A percentile compares a stretch with the other conserved stretches of the same genome.
Evolutionary conservation across 2,888 invertebrate genomes (phyloP).

Genomic region (Chymomyza procnemis): DNA sequence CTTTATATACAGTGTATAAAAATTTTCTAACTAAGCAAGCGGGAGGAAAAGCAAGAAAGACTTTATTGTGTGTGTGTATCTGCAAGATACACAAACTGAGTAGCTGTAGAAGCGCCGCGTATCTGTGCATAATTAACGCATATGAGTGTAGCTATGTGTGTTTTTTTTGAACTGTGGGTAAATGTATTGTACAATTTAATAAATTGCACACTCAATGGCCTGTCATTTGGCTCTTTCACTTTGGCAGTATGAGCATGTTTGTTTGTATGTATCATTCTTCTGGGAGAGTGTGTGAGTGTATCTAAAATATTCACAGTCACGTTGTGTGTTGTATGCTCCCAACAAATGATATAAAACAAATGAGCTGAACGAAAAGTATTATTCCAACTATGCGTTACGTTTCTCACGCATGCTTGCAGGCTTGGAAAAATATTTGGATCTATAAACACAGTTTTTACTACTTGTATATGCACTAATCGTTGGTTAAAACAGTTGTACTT

Average conservation of each 20-base stretch:
- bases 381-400: background rate
- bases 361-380: constrained; percentile 1
- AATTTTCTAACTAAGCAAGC: background rate
- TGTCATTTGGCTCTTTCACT: background rate
- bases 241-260: background rate
- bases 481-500: no score
- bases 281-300: constrained; percentile 11
- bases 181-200: constrained; percentile 30
- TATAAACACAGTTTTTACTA: background rate
- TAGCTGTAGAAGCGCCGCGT: background rate
- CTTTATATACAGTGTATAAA: background rate
- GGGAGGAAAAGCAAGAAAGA: background rate
- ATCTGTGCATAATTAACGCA: constrained; percentile 3
- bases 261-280: background rate
- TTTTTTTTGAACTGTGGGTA: constrained; percentile 20
- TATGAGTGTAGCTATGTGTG: constrained; percentile 10
- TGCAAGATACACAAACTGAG: constrained; percentile 12
- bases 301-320: constrained; percentile 49
- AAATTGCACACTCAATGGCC: constrained; percentile 31
- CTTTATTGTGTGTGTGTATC: constrained; percentile 12
- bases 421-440: background rate
- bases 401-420: constrained; percentile 10
- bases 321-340: constrained; percentile 17
- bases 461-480: background rate
- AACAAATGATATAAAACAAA: background rate